Percentiles rank a stretch among this genome's conserved stretches.
Evolutionary conservation across 2,113 vertebrate species (phyloP).

Genomic region (Urocolius indicus): DNA sequence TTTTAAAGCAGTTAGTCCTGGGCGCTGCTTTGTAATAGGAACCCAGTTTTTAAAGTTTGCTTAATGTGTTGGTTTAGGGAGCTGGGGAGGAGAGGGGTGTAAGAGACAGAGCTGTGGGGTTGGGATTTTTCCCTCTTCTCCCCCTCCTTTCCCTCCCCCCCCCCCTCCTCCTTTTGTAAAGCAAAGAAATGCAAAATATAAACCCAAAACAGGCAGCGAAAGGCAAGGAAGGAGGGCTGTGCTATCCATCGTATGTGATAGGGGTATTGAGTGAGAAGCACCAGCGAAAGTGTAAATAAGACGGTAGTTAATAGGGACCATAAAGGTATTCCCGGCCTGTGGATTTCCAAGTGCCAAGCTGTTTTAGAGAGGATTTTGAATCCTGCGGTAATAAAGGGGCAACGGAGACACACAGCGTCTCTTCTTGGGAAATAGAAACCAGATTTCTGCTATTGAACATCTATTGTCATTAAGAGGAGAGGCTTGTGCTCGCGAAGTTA

Average conservation of each 20-base stretch:
- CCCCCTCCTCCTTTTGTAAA: neutral
- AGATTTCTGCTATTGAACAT: constrained; percentile 70
- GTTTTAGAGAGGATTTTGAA: constrained; percentile 59
- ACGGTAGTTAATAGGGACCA: constrained; percentile 64
- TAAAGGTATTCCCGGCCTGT: constrained; percentile 70
- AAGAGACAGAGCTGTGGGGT: constrained; percentile 8
- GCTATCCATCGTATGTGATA: constrained; percentile 42
- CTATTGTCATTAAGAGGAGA: constrained; percentile 74
- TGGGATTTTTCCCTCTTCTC: neutral
- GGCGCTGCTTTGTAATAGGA: constrained; percentile 83
- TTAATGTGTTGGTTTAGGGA: constrained; percentile 78
- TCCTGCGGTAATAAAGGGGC: constrained; percentile 54
- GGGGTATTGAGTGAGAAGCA: constrained; percentile 57
- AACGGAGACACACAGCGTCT: constrained; percentile 68
- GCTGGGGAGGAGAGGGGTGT: constrained; percentile 66
- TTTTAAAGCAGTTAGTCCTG: constrained; percentile 85
- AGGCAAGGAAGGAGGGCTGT: neutral
- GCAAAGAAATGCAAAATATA: constrained; percentile 56
- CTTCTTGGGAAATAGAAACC: constrained; percentile 72
- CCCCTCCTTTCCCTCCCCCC: fast-evolving
- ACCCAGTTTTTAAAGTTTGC: constrained; percentile 81
- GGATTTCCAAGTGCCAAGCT: constrained; percentile 64
- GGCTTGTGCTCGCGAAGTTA: constrained; percentile 76
- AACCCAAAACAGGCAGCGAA: neutral
- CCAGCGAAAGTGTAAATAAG: constrained; percentile 67